phyloP scores from a whole-genome alignment of 2,797 vertebrate species.

The Cynopterus sphinx region DNA sequence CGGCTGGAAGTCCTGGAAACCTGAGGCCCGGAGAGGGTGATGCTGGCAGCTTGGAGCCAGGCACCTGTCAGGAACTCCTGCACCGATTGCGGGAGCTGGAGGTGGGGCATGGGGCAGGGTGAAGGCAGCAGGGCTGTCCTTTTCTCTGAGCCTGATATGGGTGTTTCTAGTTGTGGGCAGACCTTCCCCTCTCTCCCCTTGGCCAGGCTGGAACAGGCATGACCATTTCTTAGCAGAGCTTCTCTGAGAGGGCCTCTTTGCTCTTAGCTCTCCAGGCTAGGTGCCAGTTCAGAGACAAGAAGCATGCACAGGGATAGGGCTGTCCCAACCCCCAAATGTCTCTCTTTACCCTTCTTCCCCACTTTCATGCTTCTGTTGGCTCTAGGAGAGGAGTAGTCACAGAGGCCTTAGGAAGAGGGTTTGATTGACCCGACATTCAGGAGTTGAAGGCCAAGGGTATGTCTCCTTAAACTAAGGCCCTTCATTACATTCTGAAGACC shows the following conservation, averaged over 20 bases:
- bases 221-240: background rate
- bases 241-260: background rate
- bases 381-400: background rate
- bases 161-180: background rate
- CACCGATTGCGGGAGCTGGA: conserved; percentile 94
- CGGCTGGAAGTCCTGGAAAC: conserved; percentile 77
- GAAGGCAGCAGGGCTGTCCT: background rate
- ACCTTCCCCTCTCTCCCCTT: background rate
- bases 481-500: background rate
- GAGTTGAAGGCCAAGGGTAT: background rate
- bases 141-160: background rate
- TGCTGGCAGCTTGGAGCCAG: conserved; percentile 86
- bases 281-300: background rate
- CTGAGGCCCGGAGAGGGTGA: conserved; percentile 84
- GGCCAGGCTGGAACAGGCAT: background rate
- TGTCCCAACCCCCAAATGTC: background rate
- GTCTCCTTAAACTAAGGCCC: background rate
- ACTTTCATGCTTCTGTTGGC: too few relatives aligned
- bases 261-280: background rate
- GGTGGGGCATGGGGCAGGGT: conserved; percentile 79
- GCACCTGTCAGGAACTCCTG: conserved; percentile 93
- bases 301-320: background rate
- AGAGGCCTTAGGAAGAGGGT: background rate
- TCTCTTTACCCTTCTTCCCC: background rate
- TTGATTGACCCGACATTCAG: background rate